These are phyloP conservation scores for Stenoptilia bipunctidactyla DNA, from an alignment of 2,888 invertebrate species.

Conservation along the genomic window DNA sequence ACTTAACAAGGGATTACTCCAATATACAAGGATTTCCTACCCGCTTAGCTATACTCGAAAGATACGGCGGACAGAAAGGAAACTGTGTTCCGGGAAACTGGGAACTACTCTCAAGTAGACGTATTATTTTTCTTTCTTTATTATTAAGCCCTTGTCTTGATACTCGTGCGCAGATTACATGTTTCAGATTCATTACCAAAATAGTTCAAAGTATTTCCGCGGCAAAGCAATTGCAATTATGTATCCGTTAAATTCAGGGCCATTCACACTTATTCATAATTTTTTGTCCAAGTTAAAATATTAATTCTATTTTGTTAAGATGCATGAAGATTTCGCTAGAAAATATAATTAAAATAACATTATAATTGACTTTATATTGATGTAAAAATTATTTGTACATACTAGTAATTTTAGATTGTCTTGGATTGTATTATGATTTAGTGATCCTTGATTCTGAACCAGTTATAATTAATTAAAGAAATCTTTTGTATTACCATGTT, in stretches of 20 bases:
- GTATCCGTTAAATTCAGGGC: background rate
- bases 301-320: background rate
- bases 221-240: too few relatives aligned
- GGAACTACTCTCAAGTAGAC: too few relatives aligned
- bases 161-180: too few relatives aligned
- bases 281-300: background rate
- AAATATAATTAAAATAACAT: background rate
- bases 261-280: background rate
- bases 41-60: background rate
- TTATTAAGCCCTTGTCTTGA: too few relatives aligned
- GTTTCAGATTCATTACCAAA: too few relatives aligned
- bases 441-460: constrained; percentile 52
- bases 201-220: too few relatives aligned
- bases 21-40: constrained; percentile 1
- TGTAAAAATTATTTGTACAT: constrained; percentile 27
- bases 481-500: constrained; percentile 39
- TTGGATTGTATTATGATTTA: constrained; percentile 39
- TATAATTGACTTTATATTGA: constrained; percentile 14
- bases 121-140: too few relatives aligned
- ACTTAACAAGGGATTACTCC: constrained; percentile 4
- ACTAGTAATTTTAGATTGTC: constrained; percentile 1
- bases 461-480: constrained; percentile 47
- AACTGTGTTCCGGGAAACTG: too few relatives aligned
- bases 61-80: too few relatives aligned
- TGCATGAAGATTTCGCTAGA: constrained; percentile 1